Conservation (phyloP, 2,113 vertebrate genomes). For the Neofelis nebulosa region DNA sequence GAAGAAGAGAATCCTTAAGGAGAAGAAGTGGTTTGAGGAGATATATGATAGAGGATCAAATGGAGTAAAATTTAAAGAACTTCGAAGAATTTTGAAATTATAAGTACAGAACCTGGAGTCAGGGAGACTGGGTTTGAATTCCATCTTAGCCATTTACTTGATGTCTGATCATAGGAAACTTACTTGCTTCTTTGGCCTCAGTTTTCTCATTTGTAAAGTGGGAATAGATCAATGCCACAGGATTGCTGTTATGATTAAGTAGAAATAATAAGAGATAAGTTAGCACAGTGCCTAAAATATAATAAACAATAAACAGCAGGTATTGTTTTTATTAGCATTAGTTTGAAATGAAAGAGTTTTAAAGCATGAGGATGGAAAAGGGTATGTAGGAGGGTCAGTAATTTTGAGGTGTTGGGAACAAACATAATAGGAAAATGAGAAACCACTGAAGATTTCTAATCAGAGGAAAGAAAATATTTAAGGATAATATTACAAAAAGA, state of each 20-base stretch:
- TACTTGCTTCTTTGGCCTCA: neutral
- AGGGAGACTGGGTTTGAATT: neutral
- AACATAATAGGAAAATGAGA: neutral
- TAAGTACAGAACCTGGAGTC: neutral
- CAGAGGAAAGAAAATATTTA: slow-evolving; percentile 18
- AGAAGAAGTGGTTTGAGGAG: neutral
- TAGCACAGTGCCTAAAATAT: neutral
- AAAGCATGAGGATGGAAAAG: neutral
- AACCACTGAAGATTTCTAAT: neutral
- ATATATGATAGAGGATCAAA: neutral
- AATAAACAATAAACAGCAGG: neutral
- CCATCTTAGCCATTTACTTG: neutral
- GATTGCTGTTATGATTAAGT: neutral
- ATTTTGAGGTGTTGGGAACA: neutral
- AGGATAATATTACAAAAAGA: neutral
- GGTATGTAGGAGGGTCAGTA: neutral
- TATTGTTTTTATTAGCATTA: neutral
- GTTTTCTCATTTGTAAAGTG: neutral
- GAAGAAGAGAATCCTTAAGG: neutral
- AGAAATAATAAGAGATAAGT: neutral
- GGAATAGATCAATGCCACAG: neutral
- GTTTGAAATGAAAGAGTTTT: neutral
- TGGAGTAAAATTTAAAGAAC: neutral
- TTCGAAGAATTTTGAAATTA: neutral
- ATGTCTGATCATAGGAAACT: neutral